Base-by-base conservation (phyloP, 2,888 invertebrate genomes). In the Psococerastis gibbosa region DNA sequence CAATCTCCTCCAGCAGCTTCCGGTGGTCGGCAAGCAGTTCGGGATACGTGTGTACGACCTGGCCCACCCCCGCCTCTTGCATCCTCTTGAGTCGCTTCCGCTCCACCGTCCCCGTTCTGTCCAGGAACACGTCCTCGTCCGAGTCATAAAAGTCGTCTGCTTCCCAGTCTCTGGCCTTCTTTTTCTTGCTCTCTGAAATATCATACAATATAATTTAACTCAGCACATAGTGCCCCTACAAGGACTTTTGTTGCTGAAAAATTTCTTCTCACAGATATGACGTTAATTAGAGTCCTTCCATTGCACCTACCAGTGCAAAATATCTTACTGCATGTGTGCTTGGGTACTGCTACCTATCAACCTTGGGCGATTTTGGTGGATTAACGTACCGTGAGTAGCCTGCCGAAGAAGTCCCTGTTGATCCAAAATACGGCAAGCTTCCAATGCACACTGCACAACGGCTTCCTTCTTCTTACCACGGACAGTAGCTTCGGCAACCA, bases 391-490 rank as follows among this genome's bases (percentile, higher is more conserved):
- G 58, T 91, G 89, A 54, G 74, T 80, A 0, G 91, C 76, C 60
- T 88, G 84, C 13, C 91, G 61, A 45, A 97, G 65, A 13, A 92
- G 66, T 0, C 91, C 92, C 46, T 83, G 75, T 31, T 83, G 67
- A 60, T 98, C 95, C 5, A 98, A 67, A 32, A 89, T 73, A 50
- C 88, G 66, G 57, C 97, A 98, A 0, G 95, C 95, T 62, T 97
- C 94, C 42, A 97, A 58, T 0, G 97, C 94, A 60, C 94, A 92
- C 42, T 89, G 88, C 0, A 82, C 61, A 0, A 94, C 88, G 0
- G 88, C 84, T 53, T 95, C 95, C 57, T 89, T 92, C 60, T 94
- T 95, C 63, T 89, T 89, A 0, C 91, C 92, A 48, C 79, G 78
- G 45, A 89, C 84, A 1, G 81, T 65, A 1, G 82, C 82, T 60